Conservation (phyloP, 1,140 invertebrate genomes). For the Bombus confusus region DNA sequence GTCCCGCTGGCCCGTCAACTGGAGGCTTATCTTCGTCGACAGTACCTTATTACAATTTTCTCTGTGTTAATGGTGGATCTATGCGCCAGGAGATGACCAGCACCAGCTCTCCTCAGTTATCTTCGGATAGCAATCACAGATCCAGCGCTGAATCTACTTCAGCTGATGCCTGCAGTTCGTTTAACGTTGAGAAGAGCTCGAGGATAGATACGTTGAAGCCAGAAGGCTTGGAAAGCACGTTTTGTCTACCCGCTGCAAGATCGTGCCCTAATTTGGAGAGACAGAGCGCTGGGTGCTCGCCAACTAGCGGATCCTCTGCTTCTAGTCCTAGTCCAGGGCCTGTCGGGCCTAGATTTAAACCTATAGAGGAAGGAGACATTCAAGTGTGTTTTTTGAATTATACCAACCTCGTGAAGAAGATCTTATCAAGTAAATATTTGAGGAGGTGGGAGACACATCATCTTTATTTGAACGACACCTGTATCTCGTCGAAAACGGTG, state of each 20-base stretch:
- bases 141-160: slow-evolving; percentile 74
- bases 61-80: slow-evolving; percentile 76
- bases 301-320: slow-evolving; percentile 75
- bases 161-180: slow-evolving; percentile 79
- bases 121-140: slow-evolving; percentile 65
- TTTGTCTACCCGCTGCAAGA: slow-evolving; percentile 82
- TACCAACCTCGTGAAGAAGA: slow-evolving; percentile 90
- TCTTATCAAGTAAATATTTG: slow-evolving; percentile 91
- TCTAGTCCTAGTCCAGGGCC: slow-evolving; percentile 82
- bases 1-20: slow-evolving; percentile 74
- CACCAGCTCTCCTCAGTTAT: slow-evolving; percentile 78
- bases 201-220: slow-evolving; percentile 79
- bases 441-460: slow-evolving; percentile 92
- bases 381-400: slow-evolving; percentile 92
- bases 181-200: slow-evolving; percentile 70
- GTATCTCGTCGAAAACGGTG: slow-evolving; percentile 90
- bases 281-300: slow-evolving; percentile 75
- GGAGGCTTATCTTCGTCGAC: slow-evolving; percentile 55
- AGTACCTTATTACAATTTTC: slow-evolving; percentile 77
- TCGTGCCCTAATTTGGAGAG: slow-evolving; percentile 80
- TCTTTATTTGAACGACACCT: slow-evolving; percentile 87
- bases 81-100: slow-evolving; percentile 79
- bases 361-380: slow-evolving; percentile 89
- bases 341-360: slow-evolving; percentile 88
- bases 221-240: slow-evolving; percentile 76